Evolutionary conservation across 2,113 vertebrate genomes (phyloP), one percentile per base, ranked within the genome.

Genomic region (Paradoxurus hermaphroditus): DNA sequence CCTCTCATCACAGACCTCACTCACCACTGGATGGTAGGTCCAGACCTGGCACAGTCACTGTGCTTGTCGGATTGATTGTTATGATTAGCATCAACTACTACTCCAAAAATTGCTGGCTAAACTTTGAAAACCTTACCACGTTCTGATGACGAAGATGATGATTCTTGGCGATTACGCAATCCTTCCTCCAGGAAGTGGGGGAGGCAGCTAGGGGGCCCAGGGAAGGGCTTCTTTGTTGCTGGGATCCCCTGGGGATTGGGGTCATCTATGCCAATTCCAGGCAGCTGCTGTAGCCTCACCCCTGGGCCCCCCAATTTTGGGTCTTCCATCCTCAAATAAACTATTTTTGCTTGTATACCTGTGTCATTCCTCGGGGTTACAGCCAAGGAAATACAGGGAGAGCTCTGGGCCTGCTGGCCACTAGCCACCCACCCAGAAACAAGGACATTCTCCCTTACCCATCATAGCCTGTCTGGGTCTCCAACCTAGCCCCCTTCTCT

Each of bases 241-340:
- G n/a, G 91, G 49, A 67, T 92, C 23, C 89, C 72, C 83, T 23
- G 46, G 85, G 56, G 39, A 59, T 56, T 79, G 90, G 83, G 65
- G 51, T 87, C 25, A 1, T 62, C 81, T 83, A 10, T 94, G 96
- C 96, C 94, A 98, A 95, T 75, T 91, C 92, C 31, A 90, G 97
- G 98, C 75, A 96, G 96, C 96, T 92, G 44, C 92, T 82, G 25
- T n/a, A n/a, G 83, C 91, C 89, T 95, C 72, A 70, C 36, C 46
- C 67, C 46, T 18, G 73, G 81, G 41, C 27, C 73, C 21, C 36
- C 72, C 51, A 34, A 1, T 77, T 88, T 94, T 85, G 94, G 94
- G 65, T 96, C 94, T 96, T 97, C 97, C 51, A 5, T 94, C 95
- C 87, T 96, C 77, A 97, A 97, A 98, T 98, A 98, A 97, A 98